phyloP scores from a whole-genome alignment of 2,113 vertebrate genomes.

The Plotosus lineatus region DNA sequence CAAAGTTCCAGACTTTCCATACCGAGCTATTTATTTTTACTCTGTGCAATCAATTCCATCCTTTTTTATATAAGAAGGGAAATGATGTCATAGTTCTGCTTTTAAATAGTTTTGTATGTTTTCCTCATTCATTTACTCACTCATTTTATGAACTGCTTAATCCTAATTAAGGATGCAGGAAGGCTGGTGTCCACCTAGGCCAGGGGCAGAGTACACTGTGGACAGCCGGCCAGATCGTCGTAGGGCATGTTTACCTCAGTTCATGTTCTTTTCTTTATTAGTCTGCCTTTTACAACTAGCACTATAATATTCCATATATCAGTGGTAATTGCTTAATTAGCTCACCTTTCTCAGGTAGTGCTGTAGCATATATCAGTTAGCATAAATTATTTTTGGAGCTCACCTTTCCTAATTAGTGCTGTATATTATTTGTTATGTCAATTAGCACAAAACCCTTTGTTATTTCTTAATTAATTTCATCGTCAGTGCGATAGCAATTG shows the following conservation, averaged over 20 bases:
- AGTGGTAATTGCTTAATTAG: not conserved
- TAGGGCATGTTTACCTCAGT: too few species aligned
- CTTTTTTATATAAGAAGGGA: conserved; percentile 20
- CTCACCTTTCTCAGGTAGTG: not conserved
- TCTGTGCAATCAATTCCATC: conserved; percentile 41
- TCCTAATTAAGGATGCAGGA: too few species aligned
- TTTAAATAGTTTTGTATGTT: not conserved
- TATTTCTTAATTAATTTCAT: not conserved
- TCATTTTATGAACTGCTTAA: too few species aligned
- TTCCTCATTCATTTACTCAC: too few species aligned
- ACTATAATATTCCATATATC: not conserved
- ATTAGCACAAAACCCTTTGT: not conserved
- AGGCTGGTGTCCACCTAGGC: too few species aligned
- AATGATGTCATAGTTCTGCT: not conserved
- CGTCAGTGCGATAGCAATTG: not conserved
- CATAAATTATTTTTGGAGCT: not conserved
- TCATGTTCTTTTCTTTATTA: not conserved
- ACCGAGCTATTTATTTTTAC: conserved; percentile 15
- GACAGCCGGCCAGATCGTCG: too few species aligned
- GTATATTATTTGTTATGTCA: not conserved
- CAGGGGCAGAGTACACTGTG: too few species aligned
- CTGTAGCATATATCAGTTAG: not conserved
- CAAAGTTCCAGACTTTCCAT: conserved; percentile 37
- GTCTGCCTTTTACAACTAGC: not conserved
- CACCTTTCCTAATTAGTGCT: too few species aligned